Evolutionary conservation across 2,113 vertebrate genomes (phyloP).

Genomic region (Ammospiza nelsoni): DNA sequence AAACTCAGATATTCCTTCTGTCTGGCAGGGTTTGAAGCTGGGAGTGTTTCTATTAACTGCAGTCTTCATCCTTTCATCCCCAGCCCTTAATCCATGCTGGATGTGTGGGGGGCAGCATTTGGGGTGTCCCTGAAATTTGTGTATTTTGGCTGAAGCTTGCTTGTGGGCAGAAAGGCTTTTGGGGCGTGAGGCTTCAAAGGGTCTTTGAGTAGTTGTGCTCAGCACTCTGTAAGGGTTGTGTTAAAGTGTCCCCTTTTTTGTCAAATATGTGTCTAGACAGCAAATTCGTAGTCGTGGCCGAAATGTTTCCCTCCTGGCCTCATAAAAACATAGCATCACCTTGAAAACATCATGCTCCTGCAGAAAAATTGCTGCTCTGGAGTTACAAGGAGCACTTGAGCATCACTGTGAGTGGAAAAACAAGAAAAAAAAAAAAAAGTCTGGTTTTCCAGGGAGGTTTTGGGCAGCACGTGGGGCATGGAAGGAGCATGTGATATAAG

Average conservation of each 20-base stretch:
- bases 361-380: neutral
- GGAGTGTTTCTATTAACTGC: neutral
- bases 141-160: neutral
- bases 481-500: too few species aligned
- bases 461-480: neutral
- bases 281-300: neutral
- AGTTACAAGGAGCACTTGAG: neutral
- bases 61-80: neutral
- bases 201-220: neutral
- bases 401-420: neutral
- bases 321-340: slow-evolving; percentile 8
- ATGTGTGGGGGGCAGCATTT: neutral
- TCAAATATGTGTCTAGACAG: slow-evolving; percentile 17
- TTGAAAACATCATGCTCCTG: neutral
- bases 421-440: too few species aligned
- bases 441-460: neutral
- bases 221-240: neutral
- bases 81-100: neutral
- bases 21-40: neutral
- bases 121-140: neutral
- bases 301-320: slow-evolving; percentile 31
- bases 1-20: neutral
- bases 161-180: neutral
- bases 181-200: neutral
- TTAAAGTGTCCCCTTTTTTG: neutral